A percentile compares a stretch with the other conserved stretches of the same genome.
Conservation (phyloP, 2,888 invertebrate genomes). For the Chamaedrilus cognettii region DNA sequence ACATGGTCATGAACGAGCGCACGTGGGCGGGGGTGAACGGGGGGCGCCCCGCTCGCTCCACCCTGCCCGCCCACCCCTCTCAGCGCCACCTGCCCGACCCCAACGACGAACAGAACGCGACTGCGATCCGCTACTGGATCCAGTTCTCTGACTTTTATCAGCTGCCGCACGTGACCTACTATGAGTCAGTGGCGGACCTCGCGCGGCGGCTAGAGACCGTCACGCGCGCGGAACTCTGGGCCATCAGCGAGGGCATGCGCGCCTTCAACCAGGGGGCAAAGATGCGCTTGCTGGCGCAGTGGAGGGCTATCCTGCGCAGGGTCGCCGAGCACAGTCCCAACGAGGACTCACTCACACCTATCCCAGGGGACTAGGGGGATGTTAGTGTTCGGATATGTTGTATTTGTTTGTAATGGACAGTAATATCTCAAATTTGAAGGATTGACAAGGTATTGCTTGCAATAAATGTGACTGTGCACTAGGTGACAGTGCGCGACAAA, state of each 20-base stretch:
- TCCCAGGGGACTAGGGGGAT: too few species aligned
- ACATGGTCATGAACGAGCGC: constrained; percentile 28
- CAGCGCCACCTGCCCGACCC: constrained; percentile 25
- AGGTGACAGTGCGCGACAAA: too few species aligned
- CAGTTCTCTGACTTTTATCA: constrained; percentile 30
- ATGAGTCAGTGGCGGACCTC: constrained; percentile 28
- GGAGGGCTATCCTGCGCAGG: constrained; percentile 20
- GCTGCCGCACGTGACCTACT: constrained; percentile 25
- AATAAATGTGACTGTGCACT: too few species aligned
- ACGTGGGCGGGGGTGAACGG: constrained; percentile 22
- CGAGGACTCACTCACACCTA: too few species aligned
- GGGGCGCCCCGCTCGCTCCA: constrained; percentile 10
- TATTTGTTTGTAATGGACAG: too few species aligned
- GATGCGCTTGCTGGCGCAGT: constrained; percentile 19
- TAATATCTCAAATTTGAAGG: too few species aligned
- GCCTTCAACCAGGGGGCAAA: constrained; percentile 23
- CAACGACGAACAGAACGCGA: constrained; percentile 24
- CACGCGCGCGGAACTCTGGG: neutral
- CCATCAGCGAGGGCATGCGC: constrained; percentile 25
- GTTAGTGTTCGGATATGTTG: too few species aligned
- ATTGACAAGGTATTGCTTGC: too few species aligned
- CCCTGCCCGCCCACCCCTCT: constrained; percentile 52
- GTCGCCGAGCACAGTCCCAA: too few species aligned
- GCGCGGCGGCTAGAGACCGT: constrained; percentile 21
- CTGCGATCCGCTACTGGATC: constrained; percentile 27